Percentiles rank a stretch among this genome's conserved stretches.
phyloP scores from a whole-genome alignment of 2,113 vertebrate species.

The Acrocephalus kingi region DNA sequence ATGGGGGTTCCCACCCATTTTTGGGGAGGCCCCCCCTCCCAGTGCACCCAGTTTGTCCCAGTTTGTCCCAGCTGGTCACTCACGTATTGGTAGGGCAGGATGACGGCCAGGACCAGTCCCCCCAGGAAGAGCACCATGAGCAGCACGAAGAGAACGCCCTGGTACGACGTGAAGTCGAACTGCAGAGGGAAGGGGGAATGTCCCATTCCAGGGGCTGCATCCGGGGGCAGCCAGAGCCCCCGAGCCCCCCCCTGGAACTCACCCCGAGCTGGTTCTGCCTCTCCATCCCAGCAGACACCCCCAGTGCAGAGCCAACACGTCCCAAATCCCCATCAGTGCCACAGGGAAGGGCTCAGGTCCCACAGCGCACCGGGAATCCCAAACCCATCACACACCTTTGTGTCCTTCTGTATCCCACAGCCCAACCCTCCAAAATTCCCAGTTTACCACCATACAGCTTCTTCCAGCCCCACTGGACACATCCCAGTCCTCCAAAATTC shows the following conservation, averaged over 20 bases:
- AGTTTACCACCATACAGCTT: neutral
- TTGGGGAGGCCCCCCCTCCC: neutral
- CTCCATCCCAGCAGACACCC: neutral
- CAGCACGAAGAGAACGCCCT: neutral
- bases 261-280: neutral
- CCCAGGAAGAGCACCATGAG: slow-evolving; percentile 3
- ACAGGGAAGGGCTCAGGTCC: neutral
- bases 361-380: fast-evolving
- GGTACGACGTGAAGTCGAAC: neutral
- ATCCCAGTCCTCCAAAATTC: neutral
- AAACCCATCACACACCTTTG: neutral
- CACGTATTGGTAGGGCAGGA: neutral
- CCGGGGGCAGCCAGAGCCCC: fast-evolving
- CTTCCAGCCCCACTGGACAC: neutral
- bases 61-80: neutral
- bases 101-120: neutral
- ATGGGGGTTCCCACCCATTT: fast-evolving
- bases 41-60: neutral
- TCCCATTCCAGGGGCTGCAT: neutral
- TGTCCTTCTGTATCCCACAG: neutral
- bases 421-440: neutral
- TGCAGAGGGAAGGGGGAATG: fast-evolving
- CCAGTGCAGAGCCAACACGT: neutral
- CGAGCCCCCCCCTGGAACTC: fast-evolving
- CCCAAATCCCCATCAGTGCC: neutral